Evolutionary conservation across 1,140 invertebrate genomes (phyloP), one percentile per base, ranked within the genome.

Genomic region (Mesaphorura yosii): DNA sequence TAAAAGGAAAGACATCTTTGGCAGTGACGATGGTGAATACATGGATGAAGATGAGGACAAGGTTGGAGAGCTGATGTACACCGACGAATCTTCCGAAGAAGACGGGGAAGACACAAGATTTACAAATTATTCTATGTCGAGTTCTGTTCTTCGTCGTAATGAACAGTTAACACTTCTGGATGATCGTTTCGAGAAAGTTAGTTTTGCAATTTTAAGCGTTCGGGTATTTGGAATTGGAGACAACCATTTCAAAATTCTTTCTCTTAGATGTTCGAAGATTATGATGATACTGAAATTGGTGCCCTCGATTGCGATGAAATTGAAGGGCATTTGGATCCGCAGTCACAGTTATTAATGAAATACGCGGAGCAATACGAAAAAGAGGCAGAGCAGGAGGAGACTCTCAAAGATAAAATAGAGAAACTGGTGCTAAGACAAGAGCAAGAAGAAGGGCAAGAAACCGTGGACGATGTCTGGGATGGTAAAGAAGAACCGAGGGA

Each of bases 101-200:
- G 46, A 59, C 4, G 77, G 83, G 51, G 82, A 85, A 64, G 85
- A 92, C 67, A 84, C 83, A 0, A 89, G 86, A 67, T 95, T 95
- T 68, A 94, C 91, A 0, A 81, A 88, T 64, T 96, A 94, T 69
- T 95, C 91, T 1, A 87, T 96, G 81, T 84, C 84, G 0, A 93
- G 88, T 40, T 92, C 88, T 64, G 83, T 93, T 0, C 86, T 96
- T 3, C 75, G 76, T 51, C 77, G 92, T 59, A 94, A 91, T 70
- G 77, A 89, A 50, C 82, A 86, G 44, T 72, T 95, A 0, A 76
- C 80, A 0, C 66, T 89, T 26, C 68, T 97, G 0, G 93, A 97
- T 76, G 82, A 91, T 65, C 77, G 81, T 65, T 96, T 97, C 76
- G 92, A 97, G 72, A 79, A 82, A n/a, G n/a, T n/a, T n/a, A 70